These are phyloP conservation scores for Chroicocephalus ridibundus DNA, from an alignment of 2,113 vertebrate genomes.

Conservation along the genomic window DNA sequence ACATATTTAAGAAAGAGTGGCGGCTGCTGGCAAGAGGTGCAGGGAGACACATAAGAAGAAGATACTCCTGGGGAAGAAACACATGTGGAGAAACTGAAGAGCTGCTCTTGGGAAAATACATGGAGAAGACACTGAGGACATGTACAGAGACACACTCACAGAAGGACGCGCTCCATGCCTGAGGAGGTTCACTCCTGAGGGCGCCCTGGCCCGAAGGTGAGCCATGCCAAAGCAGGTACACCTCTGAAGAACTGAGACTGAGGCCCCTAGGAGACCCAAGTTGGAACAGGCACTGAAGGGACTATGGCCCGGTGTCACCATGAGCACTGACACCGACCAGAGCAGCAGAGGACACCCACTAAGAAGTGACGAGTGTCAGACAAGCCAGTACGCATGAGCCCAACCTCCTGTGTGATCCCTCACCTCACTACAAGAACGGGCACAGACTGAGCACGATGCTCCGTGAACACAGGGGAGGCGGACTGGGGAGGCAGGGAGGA, in stretches of 20 bases:
- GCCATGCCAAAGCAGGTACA: neutral
- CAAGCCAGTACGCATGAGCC: neutral
- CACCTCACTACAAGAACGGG: neutral
- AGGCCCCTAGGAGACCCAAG: neutral
- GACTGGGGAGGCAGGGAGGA: neutral
- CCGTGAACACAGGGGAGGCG: neutral
- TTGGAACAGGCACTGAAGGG: neutral
- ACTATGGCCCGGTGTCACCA: neutral
- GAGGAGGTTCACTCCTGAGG: neutral
- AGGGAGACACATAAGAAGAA: neutral
- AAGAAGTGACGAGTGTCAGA: neutral
- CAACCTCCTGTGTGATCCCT: neutral
- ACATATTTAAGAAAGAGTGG: neutral
- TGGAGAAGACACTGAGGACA: neutral
- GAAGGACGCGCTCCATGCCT: neutral
- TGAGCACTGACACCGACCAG: neutral
- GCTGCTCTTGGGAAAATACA: neutral
- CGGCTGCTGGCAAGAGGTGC: neutral
- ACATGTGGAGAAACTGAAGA: neutral
- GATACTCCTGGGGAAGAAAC: neutral
- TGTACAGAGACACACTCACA: rapidly evolving
- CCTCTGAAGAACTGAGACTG: neutral
- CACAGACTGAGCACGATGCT: neutral
- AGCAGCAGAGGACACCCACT: neutral
- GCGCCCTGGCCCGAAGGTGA: neutral